Evolutionary conservation across 2,888 invertebrate species (phyloP).

Genomic region (Erannis defoliaria): DNA sequence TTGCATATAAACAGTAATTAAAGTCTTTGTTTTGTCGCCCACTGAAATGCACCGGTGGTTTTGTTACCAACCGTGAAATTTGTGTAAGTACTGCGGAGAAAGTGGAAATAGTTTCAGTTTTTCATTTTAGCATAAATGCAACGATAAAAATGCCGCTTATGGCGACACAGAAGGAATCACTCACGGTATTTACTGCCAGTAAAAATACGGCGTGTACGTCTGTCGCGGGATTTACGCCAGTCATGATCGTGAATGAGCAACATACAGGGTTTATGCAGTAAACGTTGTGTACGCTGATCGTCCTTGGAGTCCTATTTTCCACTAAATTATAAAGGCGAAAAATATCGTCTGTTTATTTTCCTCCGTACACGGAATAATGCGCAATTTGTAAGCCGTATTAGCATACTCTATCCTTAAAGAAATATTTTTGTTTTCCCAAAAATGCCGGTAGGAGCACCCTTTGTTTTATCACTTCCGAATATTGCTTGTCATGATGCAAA

Average conservation of each 20-base stretch:
- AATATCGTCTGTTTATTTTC: conserved; percentile 32
- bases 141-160: conserved; percentile 8
- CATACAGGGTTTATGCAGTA: conserved; percentile 27
- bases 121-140: conserved; percentile 9
- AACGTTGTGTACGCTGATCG: conserved; percentile 29
- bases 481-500: not conserved
- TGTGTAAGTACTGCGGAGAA: conserved; percentile 36
- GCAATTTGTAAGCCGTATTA: conserved; percentile 33
- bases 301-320: conserved; percentile 29
- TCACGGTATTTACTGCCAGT: conserved; percentile 27
- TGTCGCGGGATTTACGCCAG: conserved; percentile 36
- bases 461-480: conserved; percentile 14
- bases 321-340: conserved; percentile 35
- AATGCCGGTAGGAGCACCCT: conserved; percentile 4
- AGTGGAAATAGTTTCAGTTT: conserved; percentile 10
- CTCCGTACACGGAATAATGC: conserved; percentile 27
- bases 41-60: conserved; percentile 38
- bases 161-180: conserved; percentile 21
- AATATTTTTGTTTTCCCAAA: conserved; percentile 21
- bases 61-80: conserved; percentile 43
- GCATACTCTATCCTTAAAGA: conserved; percentile 26
- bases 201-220: conserved; percentile 30
- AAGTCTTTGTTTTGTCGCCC: conserved; percentile 43
- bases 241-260: conserved; percentile 41
- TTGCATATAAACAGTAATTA: conserved; percentile 53